These are phyloP conservation scores for Poeciliopsis prolifica DNA, from an alignment of 2,113 vertebrate genomes.

Conservation along the genomic window DNA sequence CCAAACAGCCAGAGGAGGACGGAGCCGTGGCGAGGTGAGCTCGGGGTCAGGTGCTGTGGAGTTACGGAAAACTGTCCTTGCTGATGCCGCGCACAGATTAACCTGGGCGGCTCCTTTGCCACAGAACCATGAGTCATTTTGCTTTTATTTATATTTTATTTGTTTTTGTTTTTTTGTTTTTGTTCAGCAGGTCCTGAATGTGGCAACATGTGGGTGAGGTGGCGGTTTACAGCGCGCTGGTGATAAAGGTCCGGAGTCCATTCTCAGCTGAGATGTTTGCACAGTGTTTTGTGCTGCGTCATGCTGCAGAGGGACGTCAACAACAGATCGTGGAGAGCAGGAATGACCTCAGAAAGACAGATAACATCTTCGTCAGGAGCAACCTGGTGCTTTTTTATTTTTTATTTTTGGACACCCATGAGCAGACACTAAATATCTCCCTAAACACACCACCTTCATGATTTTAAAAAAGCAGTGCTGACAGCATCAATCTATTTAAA, in stretches of 20 bases:
- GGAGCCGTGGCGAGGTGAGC: slow-evolving; percentile 43
- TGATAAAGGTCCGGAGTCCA: slow-evolving; percentile 67
- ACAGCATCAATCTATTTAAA: too few species aligned
- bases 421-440: too few species aligned
- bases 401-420: not conserved
- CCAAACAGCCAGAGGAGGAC: slow-evolving; percentile 70
- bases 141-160: slow-evolving; percentile 33
- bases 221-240: slow-evolving; percentile 43
- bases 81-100: slow-evolving; percentile 23
- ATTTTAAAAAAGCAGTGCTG: too few species aligned
- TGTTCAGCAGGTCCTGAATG: slow-evolving; percentile 44
- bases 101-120: slow-evolving; percentile 39
- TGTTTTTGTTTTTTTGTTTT: slow-evolving; percentile 12
- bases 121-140: slow-evolving; percentile 53
- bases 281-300: slow-evolving; percentile 52
- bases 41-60: slow-evolving; percentile 43
- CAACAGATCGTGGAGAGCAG: slow-evolving; percentile 21
- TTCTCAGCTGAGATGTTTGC: slow-evolving; percentile 57
- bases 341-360: slow-evolving; percentile 15
- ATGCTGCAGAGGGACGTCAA: slow-evolving; percentile 46
- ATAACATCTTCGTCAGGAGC: not conserved
- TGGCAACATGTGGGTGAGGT: slow-evolving; percentile 55
- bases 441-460: too few species aligned
- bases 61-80: slow-evolving; percentile 17
- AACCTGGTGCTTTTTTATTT: not conserved